phyloP scores from a whole-genome alignment of 2,113 vertebrate species.

The Nicator chloris region DNA sequence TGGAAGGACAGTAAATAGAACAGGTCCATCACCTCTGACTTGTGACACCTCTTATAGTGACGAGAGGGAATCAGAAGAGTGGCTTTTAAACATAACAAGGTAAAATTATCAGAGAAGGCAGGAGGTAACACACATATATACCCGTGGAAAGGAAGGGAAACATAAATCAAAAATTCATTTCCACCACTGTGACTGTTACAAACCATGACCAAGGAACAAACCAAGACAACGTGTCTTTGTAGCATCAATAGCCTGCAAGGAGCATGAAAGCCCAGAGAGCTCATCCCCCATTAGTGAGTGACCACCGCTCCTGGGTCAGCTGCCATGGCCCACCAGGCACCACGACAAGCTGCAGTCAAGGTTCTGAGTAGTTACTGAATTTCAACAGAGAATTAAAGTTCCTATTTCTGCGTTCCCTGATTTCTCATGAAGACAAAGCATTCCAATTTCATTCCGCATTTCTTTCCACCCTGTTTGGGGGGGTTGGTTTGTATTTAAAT shows the following conservation, averaged over 20 bases:
- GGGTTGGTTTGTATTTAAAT: neutral
- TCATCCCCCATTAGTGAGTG: fast-evolving
- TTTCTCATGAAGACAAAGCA: neutral
- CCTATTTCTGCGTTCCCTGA: neutral
- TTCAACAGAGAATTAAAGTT: neutral
- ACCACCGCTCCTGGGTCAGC: neutral
- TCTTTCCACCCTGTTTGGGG: neutral
- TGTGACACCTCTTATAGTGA: neutral
- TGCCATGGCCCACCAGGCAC: neutral
- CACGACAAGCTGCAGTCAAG: neutral
- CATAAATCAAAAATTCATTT: neutral
- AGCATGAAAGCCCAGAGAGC: neutral
- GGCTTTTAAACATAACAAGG: neutral
- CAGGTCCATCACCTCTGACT: neutral
- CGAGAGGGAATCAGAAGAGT: neutral
- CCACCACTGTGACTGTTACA: neutral
- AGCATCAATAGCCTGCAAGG: neutral
- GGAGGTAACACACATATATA: neutral
- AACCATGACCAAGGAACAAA: neutral
- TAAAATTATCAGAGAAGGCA: neutral
- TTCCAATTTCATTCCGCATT: neutral
- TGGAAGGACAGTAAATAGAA: neutral
- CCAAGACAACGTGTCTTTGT: neutral
- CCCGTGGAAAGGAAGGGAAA: neutral
- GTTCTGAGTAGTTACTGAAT: neutral